Evolutionary conservation across 2,797 vertebrate species (phyloP), one percentile per base, ranked within the genome.

Genomic region (Furcifer pardalis): DNA sequence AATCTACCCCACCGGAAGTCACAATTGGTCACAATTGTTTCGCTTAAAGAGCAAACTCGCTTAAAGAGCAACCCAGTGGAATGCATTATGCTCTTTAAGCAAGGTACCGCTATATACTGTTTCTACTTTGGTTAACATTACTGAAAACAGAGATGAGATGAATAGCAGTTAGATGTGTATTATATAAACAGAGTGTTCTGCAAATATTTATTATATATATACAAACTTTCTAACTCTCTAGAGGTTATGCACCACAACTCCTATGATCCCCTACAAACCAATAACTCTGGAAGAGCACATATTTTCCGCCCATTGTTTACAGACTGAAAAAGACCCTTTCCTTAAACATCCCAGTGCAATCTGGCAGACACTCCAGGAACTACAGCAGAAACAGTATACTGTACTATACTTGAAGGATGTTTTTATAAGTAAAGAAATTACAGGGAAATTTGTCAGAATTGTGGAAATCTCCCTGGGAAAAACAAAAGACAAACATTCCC

Each of bases 391-490:
- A 80, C 42, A 13, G n/a, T 65, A 10, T 40, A 32, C 62, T 75
- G 84, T 68, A 60, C 62, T 75, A 77, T 68, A 60, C 40, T 37
- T 52, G 30, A 46, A 37, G 9, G 9, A 69, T 76, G 17, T 44
- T 66, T 46, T 27, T 59, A 44, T 56, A 46, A 49, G 35, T 27
- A 62, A 35, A 72, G 15, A 79, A 37, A 84, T 68, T 37, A 66
- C n/a, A 68, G 42, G 40, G 10, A 42, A 71, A 49, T 30, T 76
- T 49, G 62, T 68, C 49, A 75, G 37, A 68, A 17, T 37, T 49
- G 52, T 42, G 60, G 25, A 71, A 62, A 76, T 81, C 52, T 86
- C 73, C 79, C 79, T 86, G 84, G 63, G 84, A 81, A 81, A 79
- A 81, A 77, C 56, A 69, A 76, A 85, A 76, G 63, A 81, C 15